Evolutionary conservation across 2,888 invertebrate species (phyloP).

Genomic region (Agrilus cyanescens): DNA sequence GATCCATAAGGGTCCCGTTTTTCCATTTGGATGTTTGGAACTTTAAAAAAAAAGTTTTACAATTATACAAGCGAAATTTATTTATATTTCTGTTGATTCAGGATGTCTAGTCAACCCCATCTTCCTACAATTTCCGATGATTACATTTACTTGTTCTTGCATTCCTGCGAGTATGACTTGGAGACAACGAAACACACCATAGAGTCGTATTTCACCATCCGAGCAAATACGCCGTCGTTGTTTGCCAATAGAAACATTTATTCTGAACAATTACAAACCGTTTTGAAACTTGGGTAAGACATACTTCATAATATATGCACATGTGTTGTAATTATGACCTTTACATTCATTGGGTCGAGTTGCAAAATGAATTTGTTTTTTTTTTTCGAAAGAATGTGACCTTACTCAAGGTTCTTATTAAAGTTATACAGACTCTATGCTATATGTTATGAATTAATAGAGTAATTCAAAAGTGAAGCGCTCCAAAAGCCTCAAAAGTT

Average conservation of each 20-base stretch:
- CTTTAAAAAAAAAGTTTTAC: no score
- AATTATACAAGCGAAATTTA: no score
- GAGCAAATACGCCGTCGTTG: constrained; percentile 45
- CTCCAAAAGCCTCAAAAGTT: no score
- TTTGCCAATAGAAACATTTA: constrained; percentile 47
- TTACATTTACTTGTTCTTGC: constrained; percentile 50
- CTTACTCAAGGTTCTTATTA: no score
- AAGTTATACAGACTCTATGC: no score
- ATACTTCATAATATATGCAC: constrained; percentile 1
- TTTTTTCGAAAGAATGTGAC: no score
- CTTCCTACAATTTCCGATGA: constrained; percentile 51
- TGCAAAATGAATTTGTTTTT: no score
- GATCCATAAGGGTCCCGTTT: no score
- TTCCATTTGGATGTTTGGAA: no score
- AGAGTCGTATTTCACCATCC: constrained; percentile 43
- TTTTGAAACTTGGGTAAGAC: constrained; percentile 50
- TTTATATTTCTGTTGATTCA: constrained; percentile 37
- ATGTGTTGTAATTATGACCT: background rate
- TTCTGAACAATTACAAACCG: constrained; percentile 38
- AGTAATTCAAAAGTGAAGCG: no score
- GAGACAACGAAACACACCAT: constrained; percentile 38
- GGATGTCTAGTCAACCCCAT: constrained; percentile 49
- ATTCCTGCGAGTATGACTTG: constrained; percentile 42
- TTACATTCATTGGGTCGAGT: background rate
- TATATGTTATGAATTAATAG: no score